Conservation (phyloP, 1,140 invertebrate species). For the Elysia chlorotica region DNA sequence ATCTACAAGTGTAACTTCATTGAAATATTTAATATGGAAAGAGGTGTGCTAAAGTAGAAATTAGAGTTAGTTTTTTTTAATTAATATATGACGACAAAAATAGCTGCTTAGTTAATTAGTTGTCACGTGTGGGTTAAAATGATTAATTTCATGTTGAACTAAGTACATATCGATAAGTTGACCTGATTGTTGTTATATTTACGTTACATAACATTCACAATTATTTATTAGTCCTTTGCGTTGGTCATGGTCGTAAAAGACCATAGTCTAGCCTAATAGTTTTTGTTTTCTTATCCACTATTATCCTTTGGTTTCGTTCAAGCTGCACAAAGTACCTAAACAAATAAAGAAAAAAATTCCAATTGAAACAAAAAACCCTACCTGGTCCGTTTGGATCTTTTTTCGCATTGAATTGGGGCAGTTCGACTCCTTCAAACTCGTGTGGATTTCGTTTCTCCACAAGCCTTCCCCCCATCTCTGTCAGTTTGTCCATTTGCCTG, state of each 20-base stretch:
- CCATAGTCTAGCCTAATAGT: not conserved
- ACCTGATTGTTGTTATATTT: not conserved
- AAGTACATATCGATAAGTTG: too few species aligned
- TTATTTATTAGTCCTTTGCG: not conserved
- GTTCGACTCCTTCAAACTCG: not conserved
- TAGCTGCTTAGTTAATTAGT: too few species aligned
- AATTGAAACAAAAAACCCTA: not conserved
- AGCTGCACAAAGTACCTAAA: not conserved
- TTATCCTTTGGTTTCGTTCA: not conserved
- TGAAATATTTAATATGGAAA: too few species aligned
- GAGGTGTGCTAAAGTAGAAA: too few species aligned
- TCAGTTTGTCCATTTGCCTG: constrained; percentile 8
- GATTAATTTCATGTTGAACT: too few species aligned
- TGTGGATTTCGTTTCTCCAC: not conserved
- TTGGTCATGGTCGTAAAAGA: not conserved
- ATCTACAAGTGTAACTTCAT: too few species aligned
- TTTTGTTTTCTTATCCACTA: not conserved
- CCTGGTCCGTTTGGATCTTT: not conserved
- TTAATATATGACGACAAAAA: too few species aligned
- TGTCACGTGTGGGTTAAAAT: too few species aligned
- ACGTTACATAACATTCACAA: not conserved
- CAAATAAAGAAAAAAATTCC: not conserved
- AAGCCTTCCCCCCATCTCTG: not conserved
- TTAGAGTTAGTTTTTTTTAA: too few species aligned
- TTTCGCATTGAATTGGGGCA: not conserved